Percentiles rank a stretch among this genome's conserved stretches.
phyloP scores from a whole-genome alignment of 2,888 invertebrate species.

The Synergus laeviventris region DNA sequence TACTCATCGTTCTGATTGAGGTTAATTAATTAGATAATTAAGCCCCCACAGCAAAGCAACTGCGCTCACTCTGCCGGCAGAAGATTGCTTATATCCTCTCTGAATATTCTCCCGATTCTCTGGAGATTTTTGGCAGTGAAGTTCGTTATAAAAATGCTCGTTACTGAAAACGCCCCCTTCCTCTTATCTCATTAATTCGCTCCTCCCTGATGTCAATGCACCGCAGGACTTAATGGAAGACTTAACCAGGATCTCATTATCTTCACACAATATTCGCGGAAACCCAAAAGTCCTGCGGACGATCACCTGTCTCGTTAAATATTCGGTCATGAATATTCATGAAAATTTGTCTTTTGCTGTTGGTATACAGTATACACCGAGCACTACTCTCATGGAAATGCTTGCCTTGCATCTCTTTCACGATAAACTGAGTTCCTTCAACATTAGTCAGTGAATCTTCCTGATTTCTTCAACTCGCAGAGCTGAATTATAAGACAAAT shows the following conservation, averaged over 20 bases:
- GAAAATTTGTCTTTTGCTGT: neutral
- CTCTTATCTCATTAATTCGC: conserved; percentile 64
- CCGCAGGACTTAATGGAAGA: conserved; percentile 60
- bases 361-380: neutral
- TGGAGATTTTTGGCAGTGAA: conserved; percentile 54
- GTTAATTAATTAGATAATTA: conserved; percentile 77
- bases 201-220: conserved; percentile 57
- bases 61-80: conserved; percentile 53
- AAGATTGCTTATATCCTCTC: conserved; percentile 38
- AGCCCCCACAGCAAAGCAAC: conserved; percentile 65
- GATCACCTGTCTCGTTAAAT: conserved; percentile 34
- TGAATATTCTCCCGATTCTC: conserved; percentile 43
- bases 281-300: conserved; percentile 57
- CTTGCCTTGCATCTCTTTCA: neutral
- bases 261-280: conserved; percentile 60
- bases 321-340: conserved; percentile 16
- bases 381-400: neutral
- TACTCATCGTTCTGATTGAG: conserved; percentile 77
- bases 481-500: too few relatives aligned
- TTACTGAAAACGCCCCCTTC: conserved; percentile 55
- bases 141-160: conserved; percentile 67
- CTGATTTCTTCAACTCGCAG: neutral
- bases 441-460: neutral
- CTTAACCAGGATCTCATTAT: conserved; percentile 71
- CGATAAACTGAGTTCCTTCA: neutral